Percentiles rank a stretch among this genome's conserved stretches.
These are phyloP conservation scores for Austrolebias charrua DNA, from an alignment of 2,797 vertebrate genomes.

Conservation along the genomic window DNA sequence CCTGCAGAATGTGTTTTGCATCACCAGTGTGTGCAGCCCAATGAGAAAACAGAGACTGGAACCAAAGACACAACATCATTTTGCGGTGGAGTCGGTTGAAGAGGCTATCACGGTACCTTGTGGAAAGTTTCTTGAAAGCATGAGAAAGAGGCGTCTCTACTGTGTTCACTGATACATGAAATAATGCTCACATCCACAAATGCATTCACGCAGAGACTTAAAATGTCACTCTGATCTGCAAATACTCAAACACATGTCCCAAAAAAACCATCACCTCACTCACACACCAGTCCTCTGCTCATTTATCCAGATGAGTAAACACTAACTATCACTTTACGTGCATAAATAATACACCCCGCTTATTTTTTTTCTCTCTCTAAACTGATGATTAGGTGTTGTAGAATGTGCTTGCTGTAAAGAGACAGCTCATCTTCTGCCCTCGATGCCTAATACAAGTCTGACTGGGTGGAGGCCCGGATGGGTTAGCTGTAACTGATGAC, in stretches of 20 bases:
- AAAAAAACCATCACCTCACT: constrained; percentile 17
- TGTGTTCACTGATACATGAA: constrained; percentile 39
- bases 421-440: constrained; percentile 36
- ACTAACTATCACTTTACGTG: constrained; percentile 8
- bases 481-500: constrained; percentile 52
- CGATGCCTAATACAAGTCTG: constrained; percentile 43
- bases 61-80: constrained; percentile 57
- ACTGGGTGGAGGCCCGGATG: constrained; percentile 47
- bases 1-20: constrained; percentile 52
- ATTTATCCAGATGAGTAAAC: constrained; percentile 21
- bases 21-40: constrained; percentile 46
- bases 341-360: constrained; percentile 26
- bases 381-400: constrained; percentile 44
- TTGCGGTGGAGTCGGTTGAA: constrained; percentile 37
- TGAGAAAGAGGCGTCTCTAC: constrained; percentile 30
- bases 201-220: constrained; percentile 9
- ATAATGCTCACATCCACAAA: constrained; percentile 23
- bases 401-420: constrained; percentile 61
- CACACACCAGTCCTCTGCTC: constrained; percentile 2
- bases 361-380: constrained; percentile 13
- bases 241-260: constrained; percentile 18
- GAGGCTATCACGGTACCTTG: constrained; percentile 45
- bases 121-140: constrained; percentile 52
- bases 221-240: constrained; percentile 43
- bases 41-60: constrained; percentile 49